Percentiles rank a stretch among this genome's conserved stretches.
These are phyloP conservation scores for Aplodontia rufa DNA, from an alignment of 2,113 vertebrate genomes.

Conservation along the genomic window DNA sequence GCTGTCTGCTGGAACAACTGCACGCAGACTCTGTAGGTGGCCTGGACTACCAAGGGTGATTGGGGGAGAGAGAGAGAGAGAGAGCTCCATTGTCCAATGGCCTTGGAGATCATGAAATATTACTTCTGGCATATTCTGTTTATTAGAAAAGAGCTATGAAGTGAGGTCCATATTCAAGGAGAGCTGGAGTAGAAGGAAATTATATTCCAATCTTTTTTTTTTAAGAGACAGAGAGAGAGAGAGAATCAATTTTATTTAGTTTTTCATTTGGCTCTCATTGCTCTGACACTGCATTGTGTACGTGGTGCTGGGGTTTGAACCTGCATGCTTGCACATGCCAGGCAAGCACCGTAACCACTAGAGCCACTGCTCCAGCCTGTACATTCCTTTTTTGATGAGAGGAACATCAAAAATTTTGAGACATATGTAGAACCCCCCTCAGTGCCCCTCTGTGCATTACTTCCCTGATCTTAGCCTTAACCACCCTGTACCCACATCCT, in stretches of 20 bases:
- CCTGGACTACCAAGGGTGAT: neutral
- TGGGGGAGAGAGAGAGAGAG: neutral
- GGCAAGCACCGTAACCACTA: too few species aligned
- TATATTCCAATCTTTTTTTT: neutral
- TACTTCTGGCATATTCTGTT: neutral
- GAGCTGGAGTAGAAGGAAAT: neutral
- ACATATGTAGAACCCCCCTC: neutral
- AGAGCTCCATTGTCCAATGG: neutral
- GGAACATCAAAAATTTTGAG: neutral
- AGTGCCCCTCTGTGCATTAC: too few species aligned
- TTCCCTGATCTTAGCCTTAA: neutral
- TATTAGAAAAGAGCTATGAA: neutral
- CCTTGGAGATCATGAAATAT: neutral
- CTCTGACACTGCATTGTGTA: too few species aligned
- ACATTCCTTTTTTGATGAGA: too few species aligned
- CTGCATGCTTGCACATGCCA: too few species aligned
- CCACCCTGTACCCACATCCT: rapidly evolving
- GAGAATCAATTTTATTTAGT: too few species aligned
- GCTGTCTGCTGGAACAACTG: neutral
- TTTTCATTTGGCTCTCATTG: too few species aligned
- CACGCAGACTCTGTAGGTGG: neutral
- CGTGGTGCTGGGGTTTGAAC: too few species aligned
- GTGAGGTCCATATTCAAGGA: neutral
- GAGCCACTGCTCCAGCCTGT: too few species aligned
- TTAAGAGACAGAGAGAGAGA: too few species aligned